Percentiles rank a stretch among this genome's conserved stretches.
phyloP scores from a whole-genome alignment of 1,140 invertebrate species.

The Zaprionus camerounensis region DNA sequence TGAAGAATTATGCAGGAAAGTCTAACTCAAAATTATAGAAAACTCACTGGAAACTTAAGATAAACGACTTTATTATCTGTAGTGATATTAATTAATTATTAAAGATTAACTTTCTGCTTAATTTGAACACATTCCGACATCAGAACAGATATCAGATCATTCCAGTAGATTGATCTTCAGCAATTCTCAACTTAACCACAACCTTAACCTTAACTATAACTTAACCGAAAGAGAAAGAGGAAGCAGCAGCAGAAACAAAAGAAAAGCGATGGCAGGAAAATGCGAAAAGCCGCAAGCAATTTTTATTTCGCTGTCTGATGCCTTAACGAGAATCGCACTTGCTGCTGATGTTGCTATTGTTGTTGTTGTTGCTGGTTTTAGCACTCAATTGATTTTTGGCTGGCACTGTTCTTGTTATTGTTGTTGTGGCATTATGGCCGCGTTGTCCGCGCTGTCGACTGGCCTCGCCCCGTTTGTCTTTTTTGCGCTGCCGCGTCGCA shows the following conservation, averaged over 20 bases:
- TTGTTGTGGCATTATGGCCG: conserved; percentile 48
- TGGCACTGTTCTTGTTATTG: conserved; percentile 45
- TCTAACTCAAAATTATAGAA: no score
- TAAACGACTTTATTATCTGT: no score
- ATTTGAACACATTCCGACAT: no score
- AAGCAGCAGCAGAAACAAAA: not conserved
- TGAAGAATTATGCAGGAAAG: no score
- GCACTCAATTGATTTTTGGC: conserved; percentile 76
- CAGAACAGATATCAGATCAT: no score
- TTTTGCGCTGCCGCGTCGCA: conserved; percentile 42
- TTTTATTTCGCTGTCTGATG: conserved; percentile 41
- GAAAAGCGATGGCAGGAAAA: conserved; percentile 3
- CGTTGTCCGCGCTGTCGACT: not conserved
- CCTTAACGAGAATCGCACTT: conserved; percentile 36
- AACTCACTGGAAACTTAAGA: no score
- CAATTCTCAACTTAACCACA: not conserved
- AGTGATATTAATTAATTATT: no score
- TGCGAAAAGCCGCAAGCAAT: conserved; percentile 18
- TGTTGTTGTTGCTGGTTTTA: conserved; percentile 69
- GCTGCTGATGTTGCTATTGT: conserved; percentile 11
- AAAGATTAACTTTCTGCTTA: no score
- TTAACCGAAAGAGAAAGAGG: not conserved
- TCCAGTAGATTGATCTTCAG: not conserved
- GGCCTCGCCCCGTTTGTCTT: conserved; percentile 17
- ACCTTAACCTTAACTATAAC: not conserved